Conservation (phyloP, 2,797 vertebrate genomes). For the Oreortyx pictus region DNA sequence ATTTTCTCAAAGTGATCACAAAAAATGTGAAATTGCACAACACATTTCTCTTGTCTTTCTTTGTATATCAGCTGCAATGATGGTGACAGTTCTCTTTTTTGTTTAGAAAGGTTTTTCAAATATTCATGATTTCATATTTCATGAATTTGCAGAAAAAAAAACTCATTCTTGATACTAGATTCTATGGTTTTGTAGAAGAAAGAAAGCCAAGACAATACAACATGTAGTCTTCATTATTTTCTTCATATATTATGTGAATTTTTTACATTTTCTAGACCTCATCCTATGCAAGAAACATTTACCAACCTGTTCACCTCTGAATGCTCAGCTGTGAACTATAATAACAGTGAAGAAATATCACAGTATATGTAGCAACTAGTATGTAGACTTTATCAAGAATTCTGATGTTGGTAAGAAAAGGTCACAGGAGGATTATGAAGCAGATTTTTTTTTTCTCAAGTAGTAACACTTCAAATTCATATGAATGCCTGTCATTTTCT, state of each 20-base stretch:
- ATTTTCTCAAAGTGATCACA: background rate
- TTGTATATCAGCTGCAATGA: background rate
- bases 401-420: conserved; percentile 14
- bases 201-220: background rate
- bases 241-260: background rate
- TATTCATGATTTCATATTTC: background rate
- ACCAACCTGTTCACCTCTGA: background rate
- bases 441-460: background rate
- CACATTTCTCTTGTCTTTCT: background rate
- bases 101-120: background rate
- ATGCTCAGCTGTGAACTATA: background rate
- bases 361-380: conserved; percentile 2
- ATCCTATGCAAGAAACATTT: conserved; percentile 25
- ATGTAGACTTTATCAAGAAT: conserved; percentile 44
- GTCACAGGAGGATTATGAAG: conserved; percentile 31
- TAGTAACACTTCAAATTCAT: background rate
- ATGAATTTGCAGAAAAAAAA: background rate
- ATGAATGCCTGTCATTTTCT: background rate
- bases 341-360: conserved; percentile 15
- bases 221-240: conserved; percentile 14
- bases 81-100: background rate
- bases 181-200: background rate
- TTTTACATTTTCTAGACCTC: conserved; percentile 33
- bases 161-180: background rate
- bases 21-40: background rate